Evolutionary conservation across 2,888 invertebrate species (phyloP).

Genomic region (Heliconius ethilla): DNA sequence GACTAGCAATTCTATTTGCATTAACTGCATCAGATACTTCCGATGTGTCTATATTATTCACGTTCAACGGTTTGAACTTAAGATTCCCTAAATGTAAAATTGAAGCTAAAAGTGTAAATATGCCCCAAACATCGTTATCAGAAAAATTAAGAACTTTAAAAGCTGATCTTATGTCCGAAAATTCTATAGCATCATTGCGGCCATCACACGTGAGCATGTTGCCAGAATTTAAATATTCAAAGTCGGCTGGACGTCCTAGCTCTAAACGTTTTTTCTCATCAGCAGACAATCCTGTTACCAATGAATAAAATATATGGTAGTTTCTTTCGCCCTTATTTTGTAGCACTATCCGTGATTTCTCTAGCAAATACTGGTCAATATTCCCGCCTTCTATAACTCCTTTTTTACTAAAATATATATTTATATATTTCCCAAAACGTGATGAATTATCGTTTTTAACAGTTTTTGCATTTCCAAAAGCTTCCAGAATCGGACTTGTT

Average conservation of each 20-base stretch:
- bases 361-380: constrained; percentile 96
- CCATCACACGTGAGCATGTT: constrained; percentile 89
- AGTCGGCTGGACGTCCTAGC: constrained; percentile 87
- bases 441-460: constrained; percentile 98
- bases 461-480: constrained; percentile 98
- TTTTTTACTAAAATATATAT: constrained; percentile 90
- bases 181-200: constrained; percentile 91
- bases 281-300: constrained; percentile 90
- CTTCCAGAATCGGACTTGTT: constrained; percentile 97
- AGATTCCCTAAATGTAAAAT: constrained; percentile 96
- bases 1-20: constrained; percentile 86
- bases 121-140: constrained; percentile 91
- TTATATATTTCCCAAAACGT: constrained; percentile 97
- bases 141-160: constrained; percentile 94
- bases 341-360: constrained; percentile 95
- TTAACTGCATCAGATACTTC: constrained; percentile 88
- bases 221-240: constrained; percentile 91
- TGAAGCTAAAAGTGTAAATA: constrained; percentile 91
- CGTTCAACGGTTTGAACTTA: constrained; percentile 87
- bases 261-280: constrained; percentile 91
- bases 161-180: constrained; percentile 94
- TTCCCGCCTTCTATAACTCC: constrained; percentile 96
- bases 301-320: constrained; percentile 97
- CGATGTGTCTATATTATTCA: constrained; percentile 93
- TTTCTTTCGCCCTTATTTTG: constrained; percentile 95